Conservation (phyloP, 2,797 vertebrate genomes). For the Bryconaethiops microstoma region DNA sequence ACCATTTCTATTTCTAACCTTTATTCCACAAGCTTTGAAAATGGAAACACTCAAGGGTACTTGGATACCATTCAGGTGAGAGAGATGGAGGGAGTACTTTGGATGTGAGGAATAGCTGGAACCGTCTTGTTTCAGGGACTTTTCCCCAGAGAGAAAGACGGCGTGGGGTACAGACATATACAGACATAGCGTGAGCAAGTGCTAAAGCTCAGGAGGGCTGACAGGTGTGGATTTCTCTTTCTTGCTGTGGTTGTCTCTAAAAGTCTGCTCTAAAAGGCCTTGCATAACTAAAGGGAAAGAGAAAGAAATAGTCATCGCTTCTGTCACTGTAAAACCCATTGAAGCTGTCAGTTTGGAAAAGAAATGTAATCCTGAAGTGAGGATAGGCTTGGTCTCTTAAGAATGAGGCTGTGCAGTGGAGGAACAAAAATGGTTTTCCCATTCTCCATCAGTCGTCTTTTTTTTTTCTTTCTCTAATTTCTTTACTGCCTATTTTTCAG, state of each 20-base stretch:
- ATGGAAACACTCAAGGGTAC: constrained; percentile 7
- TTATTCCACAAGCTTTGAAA: background rate
- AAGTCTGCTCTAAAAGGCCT: background rate
- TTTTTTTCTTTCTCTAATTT: background rate
- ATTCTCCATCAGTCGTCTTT: background rate
- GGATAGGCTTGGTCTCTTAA: background rate
- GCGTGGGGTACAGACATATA: constrained; percentile 7
- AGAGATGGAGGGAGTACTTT: constrained; percentile 33
- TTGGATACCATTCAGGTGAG: constrained; percentile 7
- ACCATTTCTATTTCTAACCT: background rate
- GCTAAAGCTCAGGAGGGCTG: constrained; percentile 16
- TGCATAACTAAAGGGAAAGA: constrained; percentile 26
- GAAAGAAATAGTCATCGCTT: background rate
- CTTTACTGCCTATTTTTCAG: constrained; percentile 3
- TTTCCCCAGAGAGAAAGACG: constrained; percentile 62
- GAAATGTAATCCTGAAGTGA: background rate
- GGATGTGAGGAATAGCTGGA: constrained; percentile 41
- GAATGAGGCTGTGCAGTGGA: background rate
- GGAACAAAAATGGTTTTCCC: background rate
- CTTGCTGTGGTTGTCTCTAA: constrained; percentile 59
- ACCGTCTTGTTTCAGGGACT: constrained; percentile 78
- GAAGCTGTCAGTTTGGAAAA: constrained; percentile 21
- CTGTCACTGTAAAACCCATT: constrained; percentile 19
- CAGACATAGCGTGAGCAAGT: constrained; percentile 15
- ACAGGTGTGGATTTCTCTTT: constrained; percentile 73